Base-by-base conservation (phyloP, 1,140 invertebrate genomes). In the Frieseomelitta varia region DNA sequence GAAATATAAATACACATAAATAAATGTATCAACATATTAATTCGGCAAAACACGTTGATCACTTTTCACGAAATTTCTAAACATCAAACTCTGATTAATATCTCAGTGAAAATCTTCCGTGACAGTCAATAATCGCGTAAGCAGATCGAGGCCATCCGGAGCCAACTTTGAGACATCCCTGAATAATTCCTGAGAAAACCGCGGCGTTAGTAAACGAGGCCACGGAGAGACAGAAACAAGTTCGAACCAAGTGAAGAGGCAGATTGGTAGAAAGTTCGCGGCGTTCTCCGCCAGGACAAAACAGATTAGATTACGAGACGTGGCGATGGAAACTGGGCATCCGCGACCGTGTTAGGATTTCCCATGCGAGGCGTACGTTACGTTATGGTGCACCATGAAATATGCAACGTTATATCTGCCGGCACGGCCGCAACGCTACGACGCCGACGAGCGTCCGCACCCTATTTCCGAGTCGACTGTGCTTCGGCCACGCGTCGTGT, bases 281-380 rank as follows among this genome's bases (percentile, higher is more conserved):
- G 19, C 63, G 51, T 89, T 87, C 85, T 79, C 83, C 81, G 21
- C 30, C 80, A 71, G 79, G 83, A 88, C 85, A 88, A 77, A 77
- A 88, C 86, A 87, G 90, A 91, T 90, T 85, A 79, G 88, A 75
- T 85, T 88, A 88, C 72, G 67, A 73, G 81, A 47, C 86, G 85
- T 77, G 79, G 78, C 84, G 34, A 61, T 88, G 87, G 88, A 93
- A 91, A 91, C 90, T 88, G 92, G 90, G 88, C 90, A 90, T 58
- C 39, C 86, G 76, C 80, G 84, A 85, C 88, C 88, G 85, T 87
- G 91, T 91, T 92, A 92, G 91, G 91, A 94, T 94, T 94, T 94
- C 93, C 93, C 93, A 92, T 93, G 93, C 88, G 93, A 89, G 92
- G 87, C 87, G 90, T 94, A 91, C 88, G 91, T 93, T 93, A 92